A percentile compares a stretch with the other conserved stretches of the same genome.
Evolutionary conservation across 2,888 invertebrate genomes (phyloP).

Genomic region (Cephus runcator): DNA sequence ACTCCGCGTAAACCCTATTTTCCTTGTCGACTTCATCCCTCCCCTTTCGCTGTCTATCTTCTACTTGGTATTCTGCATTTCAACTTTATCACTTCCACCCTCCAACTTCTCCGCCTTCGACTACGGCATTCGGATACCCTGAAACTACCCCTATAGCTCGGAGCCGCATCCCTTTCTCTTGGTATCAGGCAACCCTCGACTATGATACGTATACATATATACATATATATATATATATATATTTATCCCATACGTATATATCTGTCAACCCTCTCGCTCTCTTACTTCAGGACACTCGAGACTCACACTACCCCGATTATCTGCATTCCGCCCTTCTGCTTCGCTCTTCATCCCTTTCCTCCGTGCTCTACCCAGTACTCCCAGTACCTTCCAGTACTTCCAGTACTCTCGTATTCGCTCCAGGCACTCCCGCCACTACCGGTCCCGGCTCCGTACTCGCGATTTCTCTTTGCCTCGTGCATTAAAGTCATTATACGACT

Average conservation of each 20-base stretch:
- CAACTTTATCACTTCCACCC: constrained; percentile 7
- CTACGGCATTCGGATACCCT: not conserved
- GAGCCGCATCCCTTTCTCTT: not conserved
- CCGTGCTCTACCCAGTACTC: not conserved
- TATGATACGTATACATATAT: not conserved
- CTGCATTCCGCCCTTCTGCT: not conserved
- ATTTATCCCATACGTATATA: not conserved
- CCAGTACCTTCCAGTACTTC: not conserved
- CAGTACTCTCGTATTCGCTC: not conserved
- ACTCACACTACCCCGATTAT: constrained; percentile 1
- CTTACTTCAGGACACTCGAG: not conserved
- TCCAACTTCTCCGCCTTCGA: not conserved
- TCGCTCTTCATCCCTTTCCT: not conserved
- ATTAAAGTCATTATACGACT: not conserved
- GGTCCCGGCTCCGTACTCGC: not conserved
- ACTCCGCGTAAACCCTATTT: not conserved
- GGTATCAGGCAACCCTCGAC: not conserved
- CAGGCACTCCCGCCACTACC: not conserved
- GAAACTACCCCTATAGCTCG: not conserved
- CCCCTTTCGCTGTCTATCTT: not conserved
- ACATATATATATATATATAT: not conserved
- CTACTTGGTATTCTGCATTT: not conserved
- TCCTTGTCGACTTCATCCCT: not conserved
- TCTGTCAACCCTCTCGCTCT: not conserved
- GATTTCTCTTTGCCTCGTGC: not conserved